Evolutionary conservation across 2,113 vertebrate species (phyloP), one percentile per base, ranked within the genome.

Genomic region (Xiphorhynchus elegans): DNA sequence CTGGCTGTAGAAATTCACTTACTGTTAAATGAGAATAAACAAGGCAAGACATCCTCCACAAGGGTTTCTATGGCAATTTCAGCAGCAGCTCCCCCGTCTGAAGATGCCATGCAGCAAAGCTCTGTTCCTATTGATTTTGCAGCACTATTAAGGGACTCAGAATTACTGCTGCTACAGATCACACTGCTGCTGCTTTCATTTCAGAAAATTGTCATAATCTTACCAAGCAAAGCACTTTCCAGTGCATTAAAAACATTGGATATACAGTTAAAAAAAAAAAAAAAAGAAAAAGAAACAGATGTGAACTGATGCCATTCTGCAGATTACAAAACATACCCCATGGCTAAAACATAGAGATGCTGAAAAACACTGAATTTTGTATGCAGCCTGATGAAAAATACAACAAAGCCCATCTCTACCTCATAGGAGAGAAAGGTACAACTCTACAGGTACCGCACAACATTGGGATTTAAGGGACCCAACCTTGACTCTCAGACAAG

Each of bases 31-130:
- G 84, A 80, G 91, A 70, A 90, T 39, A 96, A 94, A 90, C 69
- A 78, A 87, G 77, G 69, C 4, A 0, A 91, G 76, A 89, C 86
- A 82, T 77, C 72, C 55, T 86, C 69, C 89, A 84, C 42, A 11
- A 15, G 44, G 60, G 90, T 97, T 97, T 91, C 95, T 95, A 95
- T 96, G 91, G 97, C 77, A 97, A 98, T 94, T 77, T 60, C 69
- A 77, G 90, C 81, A 58, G 68, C 89, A 91, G 68, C 58, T 93
- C 82, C 50, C 63, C 50, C 9, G 15, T 56, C 84, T 82, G 88
- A 93, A 96, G 86, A 46, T 2, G 29, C 69, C 83, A 42, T 11
- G 70, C 75, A 50, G 87, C 79, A 77, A 95, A 97, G 86, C 67
- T 60, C 46, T 82, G 25, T 66, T 94, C 62, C 84, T 87, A 70